Evolutionary conservation across 2,797 vertebrate species (phyloP), one percentile per base, ranked within the genome.

Genomic region (Vireo griseus): DNA sequence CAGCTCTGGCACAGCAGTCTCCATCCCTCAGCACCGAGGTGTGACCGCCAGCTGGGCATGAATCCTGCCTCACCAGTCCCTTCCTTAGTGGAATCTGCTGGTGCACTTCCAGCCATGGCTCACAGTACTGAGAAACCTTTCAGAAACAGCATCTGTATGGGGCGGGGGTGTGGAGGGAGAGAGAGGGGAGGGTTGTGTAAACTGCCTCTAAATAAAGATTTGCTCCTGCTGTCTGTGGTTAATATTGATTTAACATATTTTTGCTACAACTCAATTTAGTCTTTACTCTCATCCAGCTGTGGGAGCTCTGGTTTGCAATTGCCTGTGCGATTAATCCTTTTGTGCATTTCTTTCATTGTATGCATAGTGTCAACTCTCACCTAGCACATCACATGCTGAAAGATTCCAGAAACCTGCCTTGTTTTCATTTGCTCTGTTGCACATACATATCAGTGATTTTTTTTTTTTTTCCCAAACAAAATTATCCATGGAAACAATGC

Each of bases 161-260:
- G 42, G 33, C 11, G 1, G 5, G 22, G 21, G 12, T 24, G 10
- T 16, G 61, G 50, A 48, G 39, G 37, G 40, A 66, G n/a, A 52
- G 25, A 26, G 44, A 3, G 33, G 37, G 40, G 10, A 67, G 42
- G 47, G n/a, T 48, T 80, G 28, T 86, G 61, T 68, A 87, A 96
- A 68, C 65, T 42, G 12, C 66, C 45, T 87, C 61, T 86, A 89
- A 81, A 91, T 71, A 92, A 92, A 93, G 90, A 82, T 91, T 87
- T 87, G 47, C 22, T 93, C 31, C 25, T 5, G 10, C 61, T 82
- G 25, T 61, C 68, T 65, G 73, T 54, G 62, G 57, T 71, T 87
- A 85, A 87, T 91, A 95, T 86, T 65, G 76, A 72, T 96, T 94
- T 80, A 88, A 72, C 80, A 72, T 89, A 75, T 95, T 88, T 88